These are phyloP conservation scores for Vespertilio murinus DNA, from an alignment of 2,797 vertebrate genomes.

Conservation along the genomic window DNA sequence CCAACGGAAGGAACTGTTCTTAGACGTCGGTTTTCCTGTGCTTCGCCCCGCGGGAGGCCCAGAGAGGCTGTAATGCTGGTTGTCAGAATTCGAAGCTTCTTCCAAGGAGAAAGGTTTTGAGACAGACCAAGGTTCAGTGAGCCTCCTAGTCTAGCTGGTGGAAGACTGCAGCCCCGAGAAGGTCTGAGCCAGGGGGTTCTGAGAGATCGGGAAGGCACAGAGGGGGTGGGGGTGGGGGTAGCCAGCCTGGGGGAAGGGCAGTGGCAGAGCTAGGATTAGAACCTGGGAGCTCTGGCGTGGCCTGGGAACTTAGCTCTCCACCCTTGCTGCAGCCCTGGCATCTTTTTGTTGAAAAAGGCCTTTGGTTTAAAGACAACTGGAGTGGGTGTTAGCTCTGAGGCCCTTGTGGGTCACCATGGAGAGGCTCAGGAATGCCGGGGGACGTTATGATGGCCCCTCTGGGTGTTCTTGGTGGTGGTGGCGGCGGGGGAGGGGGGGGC, in stretches of 20 bases:
- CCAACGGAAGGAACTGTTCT: constrained; percentile 40
- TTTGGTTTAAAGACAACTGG: background rate
- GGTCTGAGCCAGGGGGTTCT: background rate
- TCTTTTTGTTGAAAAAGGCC: constrained; percentile 16
- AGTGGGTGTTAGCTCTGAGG: background rate
- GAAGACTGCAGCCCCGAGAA: background rate
- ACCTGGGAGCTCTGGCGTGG: background rate
- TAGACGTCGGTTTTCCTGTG: constrained; percentile 52
- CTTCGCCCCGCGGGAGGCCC: background rate
- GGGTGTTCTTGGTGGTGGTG: background rate
- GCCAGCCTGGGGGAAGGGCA: fast-evolving
- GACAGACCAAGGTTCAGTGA: background rate
- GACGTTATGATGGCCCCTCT: background rate
- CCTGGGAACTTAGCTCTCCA: background rate
- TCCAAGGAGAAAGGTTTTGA: constrained; percentile 46
- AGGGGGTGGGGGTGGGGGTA: background rate
- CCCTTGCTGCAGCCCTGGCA: background rate
- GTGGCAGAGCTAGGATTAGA: background rate
- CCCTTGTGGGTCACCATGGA: constrained; percentile 19
- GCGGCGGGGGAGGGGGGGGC: background rate
- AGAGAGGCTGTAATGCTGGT: background rate
- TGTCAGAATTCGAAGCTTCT: constrained; percentile 38
- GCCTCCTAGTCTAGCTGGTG: background rate
- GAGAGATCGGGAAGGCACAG: background rate
- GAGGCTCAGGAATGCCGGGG: constrained; percentile 48